phyloP scores from a whole-genome alignment of 1,140 invertebrate genomes.

The Leptinotarsa defecta region DNA sequence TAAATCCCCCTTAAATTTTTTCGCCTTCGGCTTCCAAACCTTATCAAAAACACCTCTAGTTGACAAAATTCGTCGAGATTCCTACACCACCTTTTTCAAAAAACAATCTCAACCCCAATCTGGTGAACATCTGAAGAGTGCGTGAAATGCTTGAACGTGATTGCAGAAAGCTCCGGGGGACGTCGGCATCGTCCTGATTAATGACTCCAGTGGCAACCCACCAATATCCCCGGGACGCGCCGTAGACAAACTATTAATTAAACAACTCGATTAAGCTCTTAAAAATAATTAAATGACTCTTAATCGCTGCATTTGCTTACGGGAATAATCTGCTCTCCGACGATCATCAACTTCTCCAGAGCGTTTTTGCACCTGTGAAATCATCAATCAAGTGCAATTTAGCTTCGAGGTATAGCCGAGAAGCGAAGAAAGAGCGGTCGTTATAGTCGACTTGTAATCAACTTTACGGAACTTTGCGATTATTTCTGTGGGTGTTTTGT shows the following conservation, averaged over 20 bases:
- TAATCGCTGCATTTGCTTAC: conserved; percentile 27
- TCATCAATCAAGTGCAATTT: conserved; percentile 12
- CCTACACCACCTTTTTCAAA: too few species aligned
- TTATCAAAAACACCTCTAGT: too few species aligned
- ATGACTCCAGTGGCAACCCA: conserved; percentile 39
- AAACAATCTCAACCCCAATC: conserved; percentile 11
- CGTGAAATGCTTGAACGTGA: conserved; percentile 41
- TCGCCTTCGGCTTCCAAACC: too few species aligned
- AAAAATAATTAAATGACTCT: conserved; percentile 45
- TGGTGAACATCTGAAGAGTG: conserved; percentile 20
- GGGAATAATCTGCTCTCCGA: background rate
- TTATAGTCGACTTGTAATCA: too few species aligned
- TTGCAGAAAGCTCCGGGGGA: conserved; percentile 31
- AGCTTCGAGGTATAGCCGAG: background rate
- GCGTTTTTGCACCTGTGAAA: background rate
- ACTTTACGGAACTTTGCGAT: too few species aligned
- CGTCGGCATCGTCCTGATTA: conserved; percentile 40
- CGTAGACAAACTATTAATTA: conserved; percentile 41
- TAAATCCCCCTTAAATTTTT: too few species aligned
- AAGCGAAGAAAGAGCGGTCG: background rate
- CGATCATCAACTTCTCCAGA: conserved; percentile 1
- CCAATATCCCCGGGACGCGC: conserved; percentile 21
- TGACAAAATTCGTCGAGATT: too few species aligned
- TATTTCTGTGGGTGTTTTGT: background rate
- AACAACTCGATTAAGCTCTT: conserved; percentile 41